A percentile compares a stretch with the other conserved stretches of the same genome.
Evolutionary conservation across 1,140 invertebrate species (phyloP).

Genomic region (Anthonomus grandis): DNA sequence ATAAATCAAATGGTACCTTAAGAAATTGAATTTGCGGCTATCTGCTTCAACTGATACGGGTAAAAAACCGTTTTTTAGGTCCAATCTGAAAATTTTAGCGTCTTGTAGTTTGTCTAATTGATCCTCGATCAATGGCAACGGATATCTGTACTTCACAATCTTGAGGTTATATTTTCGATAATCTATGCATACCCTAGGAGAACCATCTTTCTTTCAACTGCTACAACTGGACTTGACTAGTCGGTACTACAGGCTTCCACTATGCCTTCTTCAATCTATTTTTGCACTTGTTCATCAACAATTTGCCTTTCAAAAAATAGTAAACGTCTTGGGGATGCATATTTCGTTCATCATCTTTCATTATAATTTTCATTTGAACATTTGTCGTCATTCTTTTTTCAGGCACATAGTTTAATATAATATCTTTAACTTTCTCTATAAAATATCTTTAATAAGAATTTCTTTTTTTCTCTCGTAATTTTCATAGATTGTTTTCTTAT

Average conservation of each 20-base stretch:
- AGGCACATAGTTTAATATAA: slow-evolving; percentile 18
- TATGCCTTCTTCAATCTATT: slow-evolving; percentile 28
- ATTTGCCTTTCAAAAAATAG: slow-evolving; percentile 28
- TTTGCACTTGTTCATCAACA: slow-evolving; percentile 31
- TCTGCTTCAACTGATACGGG: slow-evolving; percentile 35
- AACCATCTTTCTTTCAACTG: slow-evolving; percentile 13
- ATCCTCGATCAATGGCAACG: slow-evolving; percentile 38
- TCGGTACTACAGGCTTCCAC: slow-evolving; percentile 42
- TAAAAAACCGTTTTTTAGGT: slow-evolving; percentile 46
- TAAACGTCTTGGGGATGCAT: slow-evolving; percentile 40
- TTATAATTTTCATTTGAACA: slow-evolving; percentile 26
- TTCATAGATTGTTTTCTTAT: too few species aligned
- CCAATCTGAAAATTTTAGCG: slow-evolving; percentile 32
- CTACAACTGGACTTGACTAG: slow-evolving; percentile 43
- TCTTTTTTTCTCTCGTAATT: too few species aligned
- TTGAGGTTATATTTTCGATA: slow-evolving; percentile 50
- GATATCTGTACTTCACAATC: slow-evolving; percentile 41
- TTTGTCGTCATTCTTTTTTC: slow-evolving; percentile 13
- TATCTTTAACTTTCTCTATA: slow-evolving; percentile 17
- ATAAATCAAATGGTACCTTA: too few species aligned
- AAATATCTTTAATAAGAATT: too few species aligned
- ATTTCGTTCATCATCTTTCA: slow-evolving; percentile 33
- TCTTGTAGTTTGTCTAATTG: slow-evolving; percentile 28
- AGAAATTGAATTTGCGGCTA: slow-evolving; percentile 36
- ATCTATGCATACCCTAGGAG: slow-evolving; percentile 52